Base-by-base conservation (phyloP, 2,113 vertebrate genomes). In the Clarias batrachus region DNA sequence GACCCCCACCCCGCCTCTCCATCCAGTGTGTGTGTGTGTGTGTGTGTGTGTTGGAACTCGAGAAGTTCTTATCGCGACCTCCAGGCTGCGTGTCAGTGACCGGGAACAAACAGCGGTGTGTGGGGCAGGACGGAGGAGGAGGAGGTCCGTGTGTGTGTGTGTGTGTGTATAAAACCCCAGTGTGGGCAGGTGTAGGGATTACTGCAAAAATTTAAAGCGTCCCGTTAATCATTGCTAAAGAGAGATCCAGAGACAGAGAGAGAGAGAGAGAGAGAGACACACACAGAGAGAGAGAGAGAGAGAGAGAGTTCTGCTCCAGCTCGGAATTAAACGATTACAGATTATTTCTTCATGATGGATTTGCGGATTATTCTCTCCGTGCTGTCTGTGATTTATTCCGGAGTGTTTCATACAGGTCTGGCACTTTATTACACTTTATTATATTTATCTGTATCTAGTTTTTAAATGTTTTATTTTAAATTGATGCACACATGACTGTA, bases 41-140 rank as follows among this genome's bases (percentile, higher is more conserved):
- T 41, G 41, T 41, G 41, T 41, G 48, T 48, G 48, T 48, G 48
- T 90, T 91, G 92, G 88, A 92, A 94, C 94, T 94, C 96, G 93
- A 94, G 94, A 82, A 88, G 83, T 92, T 93, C 95, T 96, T 96
- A 95, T 95, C 95, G 95, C 91, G 88, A 89, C 86, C 93, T 91
- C 95, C 95, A 95, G 95, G 93, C 96, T 96, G 94, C 95, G 94
- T 94, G 93, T 93, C 93, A 94, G 95, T 95, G 94, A 94, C 94
- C 94, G 93, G 96, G 94, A 93, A 94, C 94, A 95, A 95, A 96
- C 93, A 96, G 91, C 94, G 96, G 92, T 96, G 96, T 96, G 93
- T 96, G 89, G 93, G 94, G 94, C 88, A 93, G 89, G 89, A 93
- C 71, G 89, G 86, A 86, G 86, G 86, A 78, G 82, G 90, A 48